phyloP scores from a whole-genome alignment of 2,797 vertebrate species.

The Anisognathus igniventris region DNA sequence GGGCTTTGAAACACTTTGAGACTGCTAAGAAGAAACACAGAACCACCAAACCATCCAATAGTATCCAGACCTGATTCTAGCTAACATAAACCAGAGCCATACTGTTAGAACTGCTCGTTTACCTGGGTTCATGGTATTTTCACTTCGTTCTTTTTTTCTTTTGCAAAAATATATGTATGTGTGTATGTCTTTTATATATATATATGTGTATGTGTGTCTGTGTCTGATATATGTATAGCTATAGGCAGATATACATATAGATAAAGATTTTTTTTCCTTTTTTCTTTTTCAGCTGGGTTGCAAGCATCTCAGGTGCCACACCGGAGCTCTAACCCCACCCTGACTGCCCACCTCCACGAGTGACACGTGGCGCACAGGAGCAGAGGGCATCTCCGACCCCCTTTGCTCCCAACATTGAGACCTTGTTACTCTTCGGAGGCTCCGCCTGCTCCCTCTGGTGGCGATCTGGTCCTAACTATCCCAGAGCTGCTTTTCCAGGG shows the following conservation, averaged over 20 bases:
- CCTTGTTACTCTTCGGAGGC: fast-evolving
- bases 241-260: no score
- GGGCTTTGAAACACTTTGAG: background rate
- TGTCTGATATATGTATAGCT: no score
- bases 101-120: background rate
- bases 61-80: background rate
- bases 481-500: background rate
- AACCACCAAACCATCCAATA: background rate
- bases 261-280: background rate
- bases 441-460: background rate
- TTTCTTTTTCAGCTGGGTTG: background rate
- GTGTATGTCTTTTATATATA: no score
- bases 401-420: fast-evolving
- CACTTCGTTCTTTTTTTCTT: background rate
- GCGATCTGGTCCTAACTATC: background rate
- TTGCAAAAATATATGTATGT: background rate
- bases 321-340: fast-evolving
- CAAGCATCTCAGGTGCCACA: background rate
- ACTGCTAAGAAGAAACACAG: background rate
- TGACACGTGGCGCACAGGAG: fast-evolving
- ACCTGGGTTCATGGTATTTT: background rate
- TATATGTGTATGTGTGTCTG: no score
- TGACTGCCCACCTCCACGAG: fast-evolving
- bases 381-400: fast-evolving
- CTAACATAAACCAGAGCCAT: background rate